Evolutionary conservation across 35 echinoderm and acorn worm genomes (phyloP), one percentile per base, ranked within the genome.

Genomic region (Chiridota heheva): DNA sequence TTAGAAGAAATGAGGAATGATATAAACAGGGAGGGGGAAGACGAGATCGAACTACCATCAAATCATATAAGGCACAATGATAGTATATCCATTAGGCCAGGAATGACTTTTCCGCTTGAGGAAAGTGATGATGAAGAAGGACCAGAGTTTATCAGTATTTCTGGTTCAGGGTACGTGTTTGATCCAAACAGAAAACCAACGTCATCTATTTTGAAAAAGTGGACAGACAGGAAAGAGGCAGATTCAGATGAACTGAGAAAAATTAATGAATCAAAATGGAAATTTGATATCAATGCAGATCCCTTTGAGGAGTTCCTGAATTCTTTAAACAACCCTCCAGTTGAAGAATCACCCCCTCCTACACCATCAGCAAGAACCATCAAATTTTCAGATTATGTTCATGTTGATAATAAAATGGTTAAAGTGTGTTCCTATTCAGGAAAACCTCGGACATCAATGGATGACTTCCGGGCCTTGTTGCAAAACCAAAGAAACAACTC

Each of bases 381-480:
- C 33, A 73, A 84, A 5, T 98, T 98, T 60, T 98, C 95, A 42
- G 89, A 92, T 47, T 91, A 81, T 18, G 89, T 91, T 28, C 73
- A 74, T 44, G 85, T 98, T 55, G 95, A 98, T 39, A 76, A 91
- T 65, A 98, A 77, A 60, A 88, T 89, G 8, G 89, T 98, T 1
- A 88, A 91, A 61, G 81, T 98, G 43, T 91, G 89, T 58, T 64
- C 59, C 38, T 48, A 69, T 17, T 98, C 95, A 38, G 95, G 95
- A 36, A 87, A 91, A 65, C 95, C 95, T 4, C 85, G 84, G 18
- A 91, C 95, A 31, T 78, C 85, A n/a, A 91, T 91, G 35, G 87
- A 84, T 69, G 95, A 91, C 31, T 98, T 98, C 29, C 64, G 82
- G 26, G 85, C 81, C n/a, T 68, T 98, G 6, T 76, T 92, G 58